Conservation (phyloP, 2,113 vertebrate species). For the Leptobrachium leishanense region DNA sequence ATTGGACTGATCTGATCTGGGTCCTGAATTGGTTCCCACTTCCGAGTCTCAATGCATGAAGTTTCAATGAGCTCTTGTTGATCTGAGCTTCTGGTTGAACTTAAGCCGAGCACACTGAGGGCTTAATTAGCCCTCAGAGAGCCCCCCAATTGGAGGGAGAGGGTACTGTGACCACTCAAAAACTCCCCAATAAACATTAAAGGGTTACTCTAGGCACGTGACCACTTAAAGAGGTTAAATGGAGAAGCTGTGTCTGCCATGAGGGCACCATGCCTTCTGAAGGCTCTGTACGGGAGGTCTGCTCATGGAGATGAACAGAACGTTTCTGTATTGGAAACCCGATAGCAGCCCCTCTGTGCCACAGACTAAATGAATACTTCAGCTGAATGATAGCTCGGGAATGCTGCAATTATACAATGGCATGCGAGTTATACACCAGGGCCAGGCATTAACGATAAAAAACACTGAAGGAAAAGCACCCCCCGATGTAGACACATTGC, state of each 20-base stretch:
- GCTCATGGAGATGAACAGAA: constrained; percentile 11
- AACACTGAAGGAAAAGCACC: neutral
- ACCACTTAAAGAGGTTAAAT: constrained; percentile 3
- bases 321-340: constrained; percentile 24
- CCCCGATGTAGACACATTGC: constrained; percentile 13
- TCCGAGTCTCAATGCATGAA: too few relatives aligned
- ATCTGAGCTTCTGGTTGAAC: too few relatives aligned
- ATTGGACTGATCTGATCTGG: too few relatives aligned
- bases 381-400: constrained; percentile 35
- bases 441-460: neutral
- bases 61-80: too few relatives aligned
- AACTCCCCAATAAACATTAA: too few relatives aligned
- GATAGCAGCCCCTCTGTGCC: constrained; percentile 26
- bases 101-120: too few relatives aligned
- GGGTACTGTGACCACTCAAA: too few relatives aligned
- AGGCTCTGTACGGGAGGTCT: constrained; percentile 26
- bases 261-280: constrained; percentile 8
- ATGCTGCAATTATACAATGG: constrained; percentile 41
- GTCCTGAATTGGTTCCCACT: too few relatives aligned
- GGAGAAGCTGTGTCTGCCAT: constrained; percentile 12
- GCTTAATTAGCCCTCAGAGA: too few relatives aligned
- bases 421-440: constrained; percentile 28
- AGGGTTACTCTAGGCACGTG: too few relatives aligned
- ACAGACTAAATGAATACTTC: constrained; percentile 29
- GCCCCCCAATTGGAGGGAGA: too few relatives aligned